These are phyloP conservation scores for Pedicia rivosa DNA, from an alignment of 2,888 invertebrate species.

Conservation along the genomic window DNA sequence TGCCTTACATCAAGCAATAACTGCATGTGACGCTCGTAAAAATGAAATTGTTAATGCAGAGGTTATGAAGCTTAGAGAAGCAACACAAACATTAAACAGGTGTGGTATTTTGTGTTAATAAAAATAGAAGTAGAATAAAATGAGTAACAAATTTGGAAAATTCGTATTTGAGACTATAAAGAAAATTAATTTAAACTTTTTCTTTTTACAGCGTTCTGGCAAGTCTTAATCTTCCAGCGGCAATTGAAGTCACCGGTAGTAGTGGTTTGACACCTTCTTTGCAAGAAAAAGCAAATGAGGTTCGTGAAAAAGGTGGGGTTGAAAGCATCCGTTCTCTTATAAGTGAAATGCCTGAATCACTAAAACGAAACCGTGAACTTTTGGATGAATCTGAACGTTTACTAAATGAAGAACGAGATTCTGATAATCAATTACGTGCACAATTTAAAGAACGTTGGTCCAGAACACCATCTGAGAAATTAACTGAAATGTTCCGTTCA, in stretches of 20 bases:
- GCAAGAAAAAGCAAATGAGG: slow-evolving; percentile 64
- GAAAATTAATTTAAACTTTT: neutral
- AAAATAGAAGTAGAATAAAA: too few relatives aligned
- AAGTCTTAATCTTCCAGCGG: slow-evolving; percentile 92
- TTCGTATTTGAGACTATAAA: too few relatives aligned
- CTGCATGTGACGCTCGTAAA: slow-evolving; percentile 70
- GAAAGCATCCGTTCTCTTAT: slow-evolving; percentile 53
- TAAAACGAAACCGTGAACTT: slow-evolving; percentile 87
- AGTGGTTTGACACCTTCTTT: slow-evolving; percentile 76
- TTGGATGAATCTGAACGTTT: slow-evolving; percentile 77
- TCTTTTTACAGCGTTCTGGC: slow-evolving; percentile 51
- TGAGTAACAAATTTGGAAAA: too few relatives aligned
- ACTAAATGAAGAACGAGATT: slow-evolving; percentile 80
- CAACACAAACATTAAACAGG: slow-evolving; percentile 82
- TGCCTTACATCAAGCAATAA: slow-evolving; percentile 76
- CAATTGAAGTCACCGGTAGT: slow-evolving; percentile 66
- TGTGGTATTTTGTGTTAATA: too few relatives aligned
- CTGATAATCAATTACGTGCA: slow-evolving; percentile 69
- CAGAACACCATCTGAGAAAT: slow-evolving; percentile 68
- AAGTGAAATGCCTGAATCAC: slow-evolving; percentile 73
- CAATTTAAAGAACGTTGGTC: slow-evolving; percentile 93
- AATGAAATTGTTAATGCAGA: slow-evolving; percentile 74
- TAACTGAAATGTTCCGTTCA: slow-evolving; percentile 76
- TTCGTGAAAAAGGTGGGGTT: slow-evolving; percentile 65
- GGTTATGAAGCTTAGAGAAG: slow-evolving; percentile 73